These are phyloP conservation scores for Hybognathus amarus DNA, from an alignment of 2,797 vertebrate species.

Conservation along the genomic window DNA sequence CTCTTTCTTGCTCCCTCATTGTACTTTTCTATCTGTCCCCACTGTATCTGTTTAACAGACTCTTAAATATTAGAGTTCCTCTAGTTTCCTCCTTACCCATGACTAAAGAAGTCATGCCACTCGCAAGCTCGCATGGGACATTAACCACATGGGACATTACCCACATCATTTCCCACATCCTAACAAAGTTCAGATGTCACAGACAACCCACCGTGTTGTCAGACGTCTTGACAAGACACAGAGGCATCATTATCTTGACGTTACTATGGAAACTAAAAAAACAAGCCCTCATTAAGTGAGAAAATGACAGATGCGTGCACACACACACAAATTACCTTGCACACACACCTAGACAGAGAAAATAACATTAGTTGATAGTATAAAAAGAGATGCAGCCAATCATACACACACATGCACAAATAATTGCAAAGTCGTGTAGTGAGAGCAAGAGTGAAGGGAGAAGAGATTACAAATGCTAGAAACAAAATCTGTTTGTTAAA, in stretches of 20 bases:
- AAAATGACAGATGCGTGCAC: conserved; percentile 29
- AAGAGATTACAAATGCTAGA: conserved; percentile 12
- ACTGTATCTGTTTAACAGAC: conserved; percentile 37
- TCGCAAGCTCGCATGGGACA: conserved; percentile 25
- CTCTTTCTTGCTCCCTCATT: background rate
- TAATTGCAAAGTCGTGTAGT: conserved; percentile 13
- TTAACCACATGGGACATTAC: conserved; percentile 1
- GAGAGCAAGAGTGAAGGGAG: background rate
- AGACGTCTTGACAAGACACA: conserved; percentile 37
- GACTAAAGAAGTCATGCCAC: background rate
- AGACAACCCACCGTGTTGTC: conserved; percentile 25
- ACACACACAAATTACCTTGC: background rate
- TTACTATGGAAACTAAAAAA: conserved; percentile 56
- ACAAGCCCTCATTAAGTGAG: conserved; percentile 51
- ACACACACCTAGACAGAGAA: background rate
- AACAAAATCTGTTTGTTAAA: background rate
- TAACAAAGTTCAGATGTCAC: conserved; percentile 29
- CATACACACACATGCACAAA: conserved; percentile 7
- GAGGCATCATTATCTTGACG: conserved; percentile 44
- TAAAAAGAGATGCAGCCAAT: conserved; percentile 12
- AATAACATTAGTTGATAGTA: conserved; percentile 28
- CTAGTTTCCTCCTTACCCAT: background rate
- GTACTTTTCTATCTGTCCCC: background rate
- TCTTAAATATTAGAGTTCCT: conserved; percentile 2
- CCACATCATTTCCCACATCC: background rate